These are phyloP conservation scores for Paedocypris micromegethes DNA, from an alignment of 2,797 vertebrate genomes.

Conservation along the genomic window DNA sequence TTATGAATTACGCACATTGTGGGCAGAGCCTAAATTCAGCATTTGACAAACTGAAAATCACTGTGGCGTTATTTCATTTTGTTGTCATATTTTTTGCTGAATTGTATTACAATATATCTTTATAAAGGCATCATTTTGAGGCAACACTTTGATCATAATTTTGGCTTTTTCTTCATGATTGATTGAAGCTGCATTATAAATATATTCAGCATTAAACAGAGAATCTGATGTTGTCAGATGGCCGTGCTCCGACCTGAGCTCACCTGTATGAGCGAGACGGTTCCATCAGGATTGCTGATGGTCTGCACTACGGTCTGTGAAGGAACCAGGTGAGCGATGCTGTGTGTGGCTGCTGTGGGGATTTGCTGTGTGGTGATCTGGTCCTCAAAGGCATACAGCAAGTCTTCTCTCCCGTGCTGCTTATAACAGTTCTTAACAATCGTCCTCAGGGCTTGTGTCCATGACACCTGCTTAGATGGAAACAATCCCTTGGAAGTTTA, in stretches of 20 bases:
- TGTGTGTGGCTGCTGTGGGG: constrained; percentile 76
- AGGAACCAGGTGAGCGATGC: constrained; percentile 91
- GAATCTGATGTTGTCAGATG: background rate
- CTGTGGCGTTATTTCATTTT: too few species aligned
- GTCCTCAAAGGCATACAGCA: constrained; percentile 95
- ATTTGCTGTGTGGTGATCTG: constrained; percentile 78
- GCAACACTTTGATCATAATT: too few species aligned
- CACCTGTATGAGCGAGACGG: constrained; percentile 97
- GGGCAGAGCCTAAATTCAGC: too few species aligned
- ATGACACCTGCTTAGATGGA: constrained; percentile 78
- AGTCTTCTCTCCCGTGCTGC: constrained; percentile 92
- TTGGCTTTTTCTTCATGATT: too few species aligned
- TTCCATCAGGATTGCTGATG: constrained; percentile 96
- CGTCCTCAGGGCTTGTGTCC: constrained; percentile 93
- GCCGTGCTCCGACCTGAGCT: constrained; percentile 29
- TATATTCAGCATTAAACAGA: constrained; percentile 4
- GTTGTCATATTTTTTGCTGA: too few species aligned
- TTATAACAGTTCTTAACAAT: constrained; percentile 99
- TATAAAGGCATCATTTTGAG: too few species aligned
- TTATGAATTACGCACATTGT: too few species aligned
- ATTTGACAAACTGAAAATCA: too few species aligned
- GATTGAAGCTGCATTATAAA: too few species aligned
- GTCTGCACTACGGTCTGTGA: constrained; percentile 98
- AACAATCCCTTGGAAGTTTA: background rate
- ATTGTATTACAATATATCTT: too few species aligned